Evolutionary conservation across 2,888 invertebrate genomes (phyloP).

Genomic region (Aporophyla lueneburgensis): DNA sequence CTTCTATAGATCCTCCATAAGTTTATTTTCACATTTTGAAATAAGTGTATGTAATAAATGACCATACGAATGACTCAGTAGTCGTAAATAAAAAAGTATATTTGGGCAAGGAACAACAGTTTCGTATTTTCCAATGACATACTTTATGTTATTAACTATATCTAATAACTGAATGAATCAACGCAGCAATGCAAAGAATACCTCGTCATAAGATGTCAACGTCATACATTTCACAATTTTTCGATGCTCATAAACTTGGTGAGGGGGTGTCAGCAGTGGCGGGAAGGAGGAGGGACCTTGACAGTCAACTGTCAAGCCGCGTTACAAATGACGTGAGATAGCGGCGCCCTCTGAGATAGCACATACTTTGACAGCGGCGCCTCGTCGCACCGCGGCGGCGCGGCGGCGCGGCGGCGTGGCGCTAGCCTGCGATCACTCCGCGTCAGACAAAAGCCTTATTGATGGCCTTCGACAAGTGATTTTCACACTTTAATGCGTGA

Average conservation of each 20-base stretch:
- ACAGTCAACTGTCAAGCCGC: conserved; percentile 21
- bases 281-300: not conserved
- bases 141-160: not conserved
- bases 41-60: not conserved
- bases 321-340: conserved; percentile 5
- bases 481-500: conserved; percentile 31
- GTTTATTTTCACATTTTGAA: not conserved
- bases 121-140: not conserved
- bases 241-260: conserved; percentile 7
- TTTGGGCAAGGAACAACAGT: not conserved
- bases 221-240: not conserved
- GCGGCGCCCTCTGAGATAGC: not conserved
- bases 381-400: not conserved
- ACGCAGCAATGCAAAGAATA: not conserved
- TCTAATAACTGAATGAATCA: not conserved
- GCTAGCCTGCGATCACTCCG: conserved; percentile 17
- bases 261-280: not conserved
- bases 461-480: conserved; percentile 44
- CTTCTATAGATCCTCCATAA: not conserved
- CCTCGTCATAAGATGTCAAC: conserved; percentile 4
- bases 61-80: not conserved
- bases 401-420: no score
- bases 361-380: not conserved
- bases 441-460: conserved; percentile 43
- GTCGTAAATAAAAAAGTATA: not conserved